These are phyloP conservation scores for Drosophila sordidula DNA, from an alignment of 2,888 invertebrate genomes.

Conservation along the genomic window DNA sequence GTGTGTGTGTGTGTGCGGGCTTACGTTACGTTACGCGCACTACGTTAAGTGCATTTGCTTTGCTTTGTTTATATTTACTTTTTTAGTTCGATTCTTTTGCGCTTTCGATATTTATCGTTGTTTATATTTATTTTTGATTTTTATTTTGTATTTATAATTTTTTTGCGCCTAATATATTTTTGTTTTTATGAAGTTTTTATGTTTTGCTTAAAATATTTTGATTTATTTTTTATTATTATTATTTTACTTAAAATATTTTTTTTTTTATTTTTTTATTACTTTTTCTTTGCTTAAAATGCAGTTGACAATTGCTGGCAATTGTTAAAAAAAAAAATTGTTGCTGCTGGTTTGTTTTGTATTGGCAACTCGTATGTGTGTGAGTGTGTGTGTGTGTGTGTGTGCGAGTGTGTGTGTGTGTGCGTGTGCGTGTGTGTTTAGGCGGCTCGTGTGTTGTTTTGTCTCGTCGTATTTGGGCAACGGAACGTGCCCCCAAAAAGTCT, in stretches of 20 bases:
- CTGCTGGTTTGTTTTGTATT: slow-evolving; percentile 9
- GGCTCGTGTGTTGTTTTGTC: slow-evolving; percentile 23
- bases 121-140: neutral
- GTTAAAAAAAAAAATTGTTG: slow-evolving; percentile 5
- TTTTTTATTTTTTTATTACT: neutral
- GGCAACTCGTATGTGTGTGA: slow-evolving; percentile 19
- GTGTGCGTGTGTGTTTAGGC: slow-evolving; percentile 34
- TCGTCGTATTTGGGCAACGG: slow-evolving; percentile 57
- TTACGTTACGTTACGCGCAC: slow-evolving; percentile 66
- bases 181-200: neutral
- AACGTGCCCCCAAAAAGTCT: slow-evolving; percentile 83
- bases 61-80: neutral
- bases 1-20: slow-evolving; percentile 6
- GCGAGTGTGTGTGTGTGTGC: slow-evolving; percentile 16
- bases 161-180: neutral
- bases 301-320: slow-evolving; percentile 1
- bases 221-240: slow-evolving; percentile 1
- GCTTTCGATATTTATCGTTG: neutral
- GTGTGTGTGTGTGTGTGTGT: neutral
- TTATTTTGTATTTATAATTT: neutral
- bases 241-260: neutral
- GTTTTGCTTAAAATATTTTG: neutral
- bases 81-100: neutral
- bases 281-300: neutral
- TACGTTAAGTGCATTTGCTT: slow-evolving; percentile 37